These are phyloP conservation scores for Plagodis dolabraria DNA, from an alignment of 2,888 invertebrate genomes.

Conservation along the genomic window DNA sequence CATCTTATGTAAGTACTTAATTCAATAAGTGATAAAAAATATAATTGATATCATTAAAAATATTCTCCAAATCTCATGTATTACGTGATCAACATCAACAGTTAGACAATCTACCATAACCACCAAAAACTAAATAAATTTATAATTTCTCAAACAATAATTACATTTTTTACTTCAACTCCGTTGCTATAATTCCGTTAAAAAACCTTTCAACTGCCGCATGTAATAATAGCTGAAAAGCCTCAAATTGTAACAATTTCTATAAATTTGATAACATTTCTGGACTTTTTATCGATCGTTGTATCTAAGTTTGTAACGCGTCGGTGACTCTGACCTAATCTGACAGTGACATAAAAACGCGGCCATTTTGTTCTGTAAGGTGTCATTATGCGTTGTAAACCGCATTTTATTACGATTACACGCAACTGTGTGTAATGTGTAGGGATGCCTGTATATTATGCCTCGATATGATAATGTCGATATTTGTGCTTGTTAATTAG, in stretches of 20 bases:
- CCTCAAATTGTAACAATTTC: conserved; percentile 15
- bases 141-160: neutral
- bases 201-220: conserved; percentile 3
- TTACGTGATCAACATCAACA: no score
- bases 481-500: no score
- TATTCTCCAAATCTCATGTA: no score
- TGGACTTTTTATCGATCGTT: conserved; percentile 13
- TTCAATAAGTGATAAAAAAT: no score
- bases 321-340: conserved; percentile 28
- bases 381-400: conserved; percentile 59
- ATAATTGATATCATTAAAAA: no score
- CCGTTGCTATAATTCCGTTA: conserved; percentile 4
- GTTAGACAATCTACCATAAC: no score
- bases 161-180: conserved; percentile 1
- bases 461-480: neutral
- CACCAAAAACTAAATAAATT: no score
- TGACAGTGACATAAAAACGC: conserved; percentile 28
- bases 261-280: conserved; percentile 11
- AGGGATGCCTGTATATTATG: neutral
- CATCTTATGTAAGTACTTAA: no score
- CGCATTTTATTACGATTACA: conserved; percentile 45
- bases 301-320: conserved; percentile 31
- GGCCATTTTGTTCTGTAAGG: conserved; percentile 38
- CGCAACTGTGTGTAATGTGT: conserved; percentile 30
- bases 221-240: conserved; percentile 4